phyloP scores from a whole-genome alignment of 1,140 invertebrate genomes.

The Bombus affinis region DNA sequence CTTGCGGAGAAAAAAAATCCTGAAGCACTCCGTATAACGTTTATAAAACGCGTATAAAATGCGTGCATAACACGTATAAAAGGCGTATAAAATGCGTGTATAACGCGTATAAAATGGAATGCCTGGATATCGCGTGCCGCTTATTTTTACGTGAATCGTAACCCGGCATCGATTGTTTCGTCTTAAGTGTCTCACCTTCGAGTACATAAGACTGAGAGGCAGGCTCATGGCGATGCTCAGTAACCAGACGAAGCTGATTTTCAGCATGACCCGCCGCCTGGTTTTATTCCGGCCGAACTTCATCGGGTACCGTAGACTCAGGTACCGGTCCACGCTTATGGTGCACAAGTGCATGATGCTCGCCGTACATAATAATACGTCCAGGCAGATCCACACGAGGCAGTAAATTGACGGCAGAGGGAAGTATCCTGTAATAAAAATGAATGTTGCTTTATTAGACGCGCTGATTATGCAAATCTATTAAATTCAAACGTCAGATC shows the following conservation, averaged over 20 bases:
- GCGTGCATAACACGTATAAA: no score
- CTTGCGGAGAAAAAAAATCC: no score
- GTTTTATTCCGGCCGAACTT: conserved; percentile 95
- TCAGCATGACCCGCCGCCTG: conserved; percentile 91
- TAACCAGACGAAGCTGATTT: conserved; percentile 96
- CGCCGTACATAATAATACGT: conserved; percentile 97
- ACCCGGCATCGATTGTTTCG: neutral
- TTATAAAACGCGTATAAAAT: no score
- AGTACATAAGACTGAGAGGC: conserved; percentile 93
- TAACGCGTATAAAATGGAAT: no score
- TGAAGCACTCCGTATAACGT: no score
- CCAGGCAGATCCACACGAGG: conserved; percentile 93
- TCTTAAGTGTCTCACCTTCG: conserved; percentile 84
- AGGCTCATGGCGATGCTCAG: conserved; percentile 94
- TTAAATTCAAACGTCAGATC: neutral
- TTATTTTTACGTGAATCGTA: neutral
- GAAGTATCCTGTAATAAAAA: conserved; percentile 89
- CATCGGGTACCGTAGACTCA: conserved; percentile 93
- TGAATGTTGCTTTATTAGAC: conserved; percentile 1
- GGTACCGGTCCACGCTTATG: conserved; percentile 95
- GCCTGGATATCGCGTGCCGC: neutral
- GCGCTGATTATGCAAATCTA: neutral
- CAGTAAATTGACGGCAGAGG: conserved; percentile 91
- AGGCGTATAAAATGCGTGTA: no score
- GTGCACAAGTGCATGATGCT: conserved; percentile 98